Conservation (phyloP, 2,113 vertebrate species). For the Thalassoma bifasciatum region DNA sequence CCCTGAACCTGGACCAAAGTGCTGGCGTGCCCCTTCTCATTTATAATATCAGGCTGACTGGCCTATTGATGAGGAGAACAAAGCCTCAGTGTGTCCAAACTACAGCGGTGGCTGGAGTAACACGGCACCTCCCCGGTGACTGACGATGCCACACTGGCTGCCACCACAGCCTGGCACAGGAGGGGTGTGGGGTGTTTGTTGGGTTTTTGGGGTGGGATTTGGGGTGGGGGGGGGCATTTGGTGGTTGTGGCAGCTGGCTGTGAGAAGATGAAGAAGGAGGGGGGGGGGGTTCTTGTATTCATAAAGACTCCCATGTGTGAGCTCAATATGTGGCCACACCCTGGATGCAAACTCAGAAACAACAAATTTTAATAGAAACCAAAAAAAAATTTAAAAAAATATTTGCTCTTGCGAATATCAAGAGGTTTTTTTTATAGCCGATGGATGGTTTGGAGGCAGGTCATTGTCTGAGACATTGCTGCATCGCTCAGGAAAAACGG, state of each 20-base stretch:
- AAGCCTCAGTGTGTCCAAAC: conserved; percentile 76
- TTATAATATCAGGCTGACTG: conserved; percentile 78
- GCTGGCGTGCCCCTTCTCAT: conserved; percentile 64
- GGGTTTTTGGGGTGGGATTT: conserved; percentile 13
- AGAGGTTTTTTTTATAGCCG: neutral
- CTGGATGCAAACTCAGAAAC: conserved; percentile 50
- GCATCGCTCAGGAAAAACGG: conserved; percentile 17
- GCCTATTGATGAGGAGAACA: conserved; percentile 75
- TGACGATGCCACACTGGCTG: conserved; percentile 75
- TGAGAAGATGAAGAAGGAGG: conserved; percentile 21
- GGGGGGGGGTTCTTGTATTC: conserved; percentile 27
- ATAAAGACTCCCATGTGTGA: conserved; percentile 77
- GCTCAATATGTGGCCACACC: conserved; percentile 54
- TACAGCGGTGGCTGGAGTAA: conserved; percentile 71
- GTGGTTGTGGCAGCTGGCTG: conserved; percentile 79
- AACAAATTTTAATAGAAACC: too few species aligned
- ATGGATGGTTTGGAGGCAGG: neutral
- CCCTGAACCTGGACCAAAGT: conserved; percentile 53
- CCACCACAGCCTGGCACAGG: conserved; percentile 71
- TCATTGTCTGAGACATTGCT: conserved; percentile 24
- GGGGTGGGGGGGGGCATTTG: conserved; percentile 46
- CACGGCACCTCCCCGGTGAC: conserved; percentile 74
- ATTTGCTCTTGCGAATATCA: too few species aligned
- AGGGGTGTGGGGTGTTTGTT: neutral
- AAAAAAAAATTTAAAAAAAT: too few species aligned